Base-by-base conservation (phyloP, 2,888 invertebrate genomes). In the Nebria brevicollis region DNA sequence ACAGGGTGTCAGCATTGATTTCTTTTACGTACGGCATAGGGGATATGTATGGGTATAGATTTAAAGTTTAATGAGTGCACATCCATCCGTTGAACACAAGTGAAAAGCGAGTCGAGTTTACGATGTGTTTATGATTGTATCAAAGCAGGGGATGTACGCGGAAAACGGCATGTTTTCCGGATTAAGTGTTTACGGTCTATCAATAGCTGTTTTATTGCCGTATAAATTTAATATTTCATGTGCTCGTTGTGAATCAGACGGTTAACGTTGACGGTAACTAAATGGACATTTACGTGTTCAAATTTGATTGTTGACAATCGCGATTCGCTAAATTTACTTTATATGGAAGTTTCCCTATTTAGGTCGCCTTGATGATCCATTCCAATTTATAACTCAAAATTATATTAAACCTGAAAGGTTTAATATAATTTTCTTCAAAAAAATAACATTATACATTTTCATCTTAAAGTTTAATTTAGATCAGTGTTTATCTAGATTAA, bases 191-290 rank as follows among this genome's bases (percentile, higher is more conserved):
- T 78, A 78, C 66, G 66, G 66, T 66, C 78, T 65, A 78, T 78
- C 73, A 78, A 78, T 78, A 73, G 78, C 73, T 73, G 43, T 78
- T 78, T 78, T 78, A 78, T 78, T 78, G 65, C 20, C 65, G 42
- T 66, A 78, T 78, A 78, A 72, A 78, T 78, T 78, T 78, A 78
- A 73, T 78, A 78, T 78, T 73, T 78, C 73, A 78, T 78, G 70
- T 54, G 65, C 65, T 20, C 42, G n/a, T 25, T 66, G 43, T 26
- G 66, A 34, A 76, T 68, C 68, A 77, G 68, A 41, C 42, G 43
- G 15, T 68, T 15, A 11, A 25, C 25, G 75, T 10, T 25, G 54
- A 64, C 25, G 54, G 64, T 75, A 75, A 75, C 15, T 75, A 75
- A 74, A 74, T 54, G 26, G 64, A 64, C 54, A 75, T 74, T 25